Conservation (phyloP, 2,888 invertebrate genomes). For the Drosophila flavopinicola region DNA sequence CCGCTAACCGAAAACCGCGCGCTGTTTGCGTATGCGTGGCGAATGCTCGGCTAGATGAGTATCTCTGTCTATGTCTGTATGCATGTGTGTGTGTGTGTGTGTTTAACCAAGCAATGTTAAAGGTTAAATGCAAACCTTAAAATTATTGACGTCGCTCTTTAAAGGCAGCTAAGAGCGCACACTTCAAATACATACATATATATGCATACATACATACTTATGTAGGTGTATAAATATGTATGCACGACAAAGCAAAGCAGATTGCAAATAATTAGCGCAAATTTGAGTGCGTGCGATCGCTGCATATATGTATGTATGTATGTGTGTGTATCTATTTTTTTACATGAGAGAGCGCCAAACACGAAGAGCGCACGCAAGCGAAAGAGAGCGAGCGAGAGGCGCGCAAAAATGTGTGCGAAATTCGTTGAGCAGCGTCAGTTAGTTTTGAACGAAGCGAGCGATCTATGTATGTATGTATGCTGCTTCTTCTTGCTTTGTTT, state of each 20-base stretch:
- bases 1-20: conserved; percentile 10
- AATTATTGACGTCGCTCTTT: conserved; percentile 37
- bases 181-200: background rate
- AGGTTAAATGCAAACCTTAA: conserved; percentile 61
- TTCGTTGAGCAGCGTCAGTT: conserved; percentile 26
- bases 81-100: conserved; percentile 13
- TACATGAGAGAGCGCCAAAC: conserved; percentile 38
- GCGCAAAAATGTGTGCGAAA: conserved; percentile 46
- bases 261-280: conserved; percentile 79
- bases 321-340: conserved; percentile 55
- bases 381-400: conserved; percentile 26
- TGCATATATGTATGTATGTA: conserved; percentile 33
- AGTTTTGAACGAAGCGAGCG: conserved; percentile 34
- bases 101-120: conserved; percentile 48
- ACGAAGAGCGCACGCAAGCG: conserved; percentile 8
- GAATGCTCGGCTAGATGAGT: conserved; percentile 50
- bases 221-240: conserved; percentile 1
- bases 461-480: conserved; percentile 22
- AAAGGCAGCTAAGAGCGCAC: conserved; percentile 36
- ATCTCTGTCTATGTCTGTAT: conserved; percentile 16
- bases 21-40: conserved; percentile 64
- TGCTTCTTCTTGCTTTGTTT: conserved; percentile 1
- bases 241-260: conserved; percentile 4
- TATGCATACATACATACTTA: background rate
- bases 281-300: conserved; percentile 70